phyloP scores from a whole-genome alignment of 2,113 vertebrate species.

The Psephotus haematonotus region DNA sequence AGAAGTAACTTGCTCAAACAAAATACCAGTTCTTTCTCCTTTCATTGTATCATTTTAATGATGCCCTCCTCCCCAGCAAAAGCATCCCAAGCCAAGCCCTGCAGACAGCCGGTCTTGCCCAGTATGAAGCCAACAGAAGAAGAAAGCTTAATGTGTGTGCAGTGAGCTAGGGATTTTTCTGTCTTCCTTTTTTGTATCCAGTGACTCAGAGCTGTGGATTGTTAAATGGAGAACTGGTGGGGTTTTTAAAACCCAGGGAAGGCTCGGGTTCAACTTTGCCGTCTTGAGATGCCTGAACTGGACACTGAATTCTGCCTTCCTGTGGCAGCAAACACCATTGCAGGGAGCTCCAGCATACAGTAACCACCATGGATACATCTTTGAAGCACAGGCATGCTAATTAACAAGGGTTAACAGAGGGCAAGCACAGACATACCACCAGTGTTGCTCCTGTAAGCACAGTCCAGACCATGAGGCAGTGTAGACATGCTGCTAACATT shows the following conservation, averaged over 20 bases:
- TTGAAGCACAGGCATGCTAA: not conserved
- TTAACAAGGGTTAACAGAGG: not conserved
- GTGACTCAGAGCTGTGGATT: not conserved
- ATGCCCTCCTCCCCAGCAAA: not conserved
- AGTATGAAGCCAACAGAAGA: not conserved
- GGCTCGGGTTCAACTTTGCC: not conserved
- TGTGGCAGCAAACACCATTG: not conserved
- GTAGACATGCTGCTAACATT: rapidly evolving
- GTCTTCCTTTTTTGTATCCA: not conserved
- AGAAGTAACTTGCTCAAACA: not conserved
- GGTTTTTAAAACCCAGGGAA: not conserved
- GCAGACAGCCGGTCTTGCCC: not conserved
- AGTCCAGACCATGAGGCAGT: rapidly evolving
- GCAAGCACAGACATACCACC: rapidly evolving
- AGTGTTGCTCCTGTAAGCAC: rapidly evolving
- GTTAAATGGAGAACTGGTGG: not conserved
- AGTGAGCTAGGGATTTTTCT: not conserved
- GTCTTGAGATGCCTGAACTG: not conserved
- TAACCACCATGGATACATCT: not conserved
- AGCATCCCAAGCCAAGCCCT: not conserved
- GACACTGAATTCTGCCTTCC: not conserved
- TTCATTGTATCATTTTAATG: not conserved
- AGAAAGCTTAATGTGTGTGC: not conserved
- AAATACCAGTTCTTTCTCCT: not conserved
- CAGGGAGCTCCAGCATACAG: no score